A percentile compares a stretch with the other conserved stretches of the same genome.
phyloP scores from a whole-genome alignment of 1,140 invertebrate genomes.

The Eriosoma lanigerum region DNA sequence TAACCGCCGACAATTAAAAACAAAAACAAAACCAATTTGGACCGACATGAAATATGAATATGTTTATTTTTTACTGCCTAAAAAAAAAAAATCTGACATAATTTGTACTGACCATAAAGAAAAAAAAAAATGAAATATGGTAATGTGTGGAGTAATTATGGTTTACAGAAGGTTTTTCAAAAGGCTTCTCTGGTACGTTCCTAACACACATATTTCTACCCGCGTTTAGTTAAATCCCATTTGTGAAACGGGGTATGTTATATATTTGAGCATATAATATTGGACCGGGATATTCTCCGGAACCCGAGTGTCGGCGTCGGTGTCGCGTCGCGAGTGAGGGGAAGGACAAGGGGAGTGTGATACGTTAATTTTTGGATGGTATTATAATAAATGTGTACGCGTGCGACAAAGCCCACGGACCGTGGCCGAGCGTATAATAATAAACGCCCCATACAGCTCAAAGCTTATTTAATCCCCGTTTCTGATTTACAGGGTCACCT shows the following conservation, averaged over 20 bases:
- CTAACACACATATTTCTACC: too few species aligned
- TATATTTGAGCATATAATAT: not conserved
- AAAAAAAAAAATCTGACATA: not conserved
- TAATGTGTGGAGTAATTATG: not conserved
- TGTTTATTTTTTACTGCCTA: not conserved
- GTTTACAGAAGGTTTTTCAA: too few species aligned
- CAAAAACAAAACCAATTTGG: too few species aligned
- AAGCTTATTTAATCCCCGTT: conserved; percentile 38
- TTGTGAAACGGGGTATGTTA: too few species aligned
- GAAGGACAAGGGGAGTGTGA: not conserved
- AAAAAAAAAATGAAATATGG: not conserved
- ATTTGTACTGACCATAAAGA: not conserved
- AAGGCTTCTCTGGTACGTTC: too few species aligned
- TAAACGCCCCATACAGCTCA: conserved; percentile 15
- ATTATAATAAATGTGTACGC: conserved; percentile 26
- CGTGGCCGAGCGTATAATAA: conserved; percentile 8
- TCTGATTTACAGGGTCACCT: conserved; percentile 43
- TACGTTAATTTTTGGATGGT: conserved; percentile 30
- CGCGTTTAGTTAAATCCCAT: too few species aligned
- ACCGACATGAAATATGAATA: too few species aligned
- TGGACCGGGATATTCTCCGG: not conserved
- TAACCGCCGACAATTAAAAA: too few species aligned
- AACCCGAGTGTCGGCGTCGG: not conserved
- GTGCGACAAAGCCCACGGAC: not conserved
- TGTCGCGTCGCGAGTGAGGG: not conserved